These are phyloP conservation scores for Coilia nasus DNA, from an alignment of 2,797 vertebrate genomes.

Conservation along the genomic window DNA sequence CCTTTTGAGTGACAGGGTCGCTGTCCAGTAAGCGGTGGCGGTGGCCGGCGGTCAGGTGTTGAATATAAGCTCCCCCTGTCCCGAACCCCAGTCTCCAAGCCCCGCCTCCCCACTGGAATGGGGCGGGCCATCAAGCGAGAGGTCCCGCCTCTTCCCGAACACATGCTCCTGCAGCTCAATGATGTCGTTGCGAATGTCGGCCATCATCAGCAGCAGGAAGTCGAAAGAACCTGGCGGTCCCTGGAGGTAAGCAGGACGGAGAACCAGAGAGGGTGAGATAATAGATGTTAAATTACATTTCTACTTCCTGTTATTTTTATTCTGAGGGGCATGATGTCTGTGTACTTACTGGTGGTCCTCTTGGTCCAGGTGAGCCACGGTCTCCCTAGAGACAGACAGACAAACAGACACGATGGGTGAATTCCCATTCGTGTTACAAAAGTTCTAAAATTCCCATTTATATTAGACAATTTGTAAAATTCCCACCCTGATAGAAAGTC, in stretches of 20 bases:
- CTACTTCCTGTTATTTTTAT: background rate
- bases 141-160: constrained; percentile 69
- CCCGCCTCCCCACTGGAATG: constrained; percentile 68
- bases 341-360: constrained; percentile 72
- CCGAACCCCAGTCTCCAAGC: constrained; percentile 74
- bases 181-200: constrained; percentile 79
- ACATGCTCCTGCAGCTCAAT: constrained; percentile 80
- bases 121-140: constrained; percentile 68
- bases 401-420: background rate
- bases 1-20: constrained; percentile 34
- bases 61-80: constrained; percentile 67
- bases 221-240: constrained; percentile 80
- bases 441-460: background rate
- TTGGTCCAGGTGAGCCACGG: constrained; percentile 72
- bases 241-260: constrained; percentile 50
- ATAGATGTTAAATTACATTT: background rate
- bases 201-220: constrained; percentile 82
- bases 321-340: background rate
- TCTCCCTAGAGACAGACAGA: constrained; percentile 68
- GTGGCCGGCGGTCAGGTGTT: constrained; percentile 65
- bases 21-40: background rate
- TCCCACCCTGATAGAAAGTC: background rate
- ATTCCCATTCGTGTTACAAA: background rate
- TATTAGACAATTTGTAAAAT: background rate
- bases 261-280: background rate